Evolutionary conservation across 64 coral and sea anemone genomes (phyloP), one percentile per base, ranked within the genome.

Genomic region (Pachyseris speciosa): DNA sequence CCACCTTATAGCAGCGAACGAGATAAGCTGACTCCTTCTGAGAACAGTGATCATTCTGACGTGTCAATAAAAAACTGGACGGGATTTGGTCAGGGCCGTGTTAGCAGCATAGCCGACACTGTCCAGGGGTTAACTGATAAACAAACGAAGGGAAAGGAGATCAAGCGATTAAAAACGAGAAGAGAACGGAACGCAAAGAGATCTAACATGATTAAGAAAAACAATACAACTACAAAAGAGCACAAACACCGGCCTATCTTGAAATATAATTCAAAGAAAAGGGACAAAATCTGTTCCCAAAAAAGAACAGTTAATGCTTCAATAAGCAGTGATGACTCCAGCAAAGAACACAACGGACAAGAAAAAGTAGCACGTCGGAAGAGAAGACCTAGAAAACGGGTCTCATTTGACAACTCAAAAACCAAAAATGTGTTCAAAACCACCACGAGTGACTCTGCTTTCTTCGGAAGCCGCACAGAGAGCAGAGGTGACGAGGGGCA

Each of bases 331-430:
- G 85, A 96, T 29, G 78, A 96, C 40, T 30, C 57, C 3, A 26
- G 34, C 7, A 19, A 47, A 7, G 50, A 38, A 6, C 66, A 43
- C 37, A 75, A 84, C 0, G 55, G 47, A 36, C 63, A 57, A 90
- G 32, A 9, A 2, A 89, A 49, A 74, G 61, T 61, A 28, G 88
- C 48, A 42, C 70, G 66, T n/a, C 93, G 45, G 67, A 93, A 86
- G 37, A 74, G 34, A 63, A 63, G 47, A 63, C 73, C 34, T 9
- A 36, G 17, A 81, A 55, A n/a, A 34, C 49, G 69, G 1, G 85
- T 34, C 36, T 42, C 48, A 0, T 85, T 72, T 48, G 70, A 44
- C 30, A 70, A 85, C 11, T n/a, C 19, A 16, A 50, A 69, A 39
- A 61, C 75, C 34, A n/a, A 80, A 59, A 75, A 93, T 36, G 16